Evolutionary conservation across 1,140 invertebrate genomes (phyloP).

Genomic region (Calliopsis andreniformis): DNA sequence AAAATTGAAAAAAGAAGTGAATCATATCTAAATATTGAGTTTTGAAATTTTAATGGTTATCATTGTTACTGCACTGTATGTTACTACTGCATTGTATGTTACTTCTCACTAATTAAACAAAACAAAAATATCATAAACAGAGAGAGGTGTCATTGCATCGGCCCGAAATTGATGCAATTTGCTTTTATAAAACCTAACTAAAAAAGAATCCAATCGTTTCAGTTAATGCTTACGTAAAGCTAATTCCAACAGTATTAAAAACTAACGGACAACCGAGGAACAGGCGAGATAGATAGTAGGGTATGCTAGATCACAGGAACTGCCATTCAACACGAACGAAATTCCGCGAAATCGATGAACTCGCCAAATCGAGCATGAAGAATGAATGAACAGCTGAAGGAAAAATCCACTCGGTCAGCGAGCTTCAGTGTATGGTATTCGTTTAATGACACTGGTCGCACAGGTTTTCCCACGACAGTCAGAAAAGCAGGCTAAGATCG

Average conservation of each 20-base stretch:
- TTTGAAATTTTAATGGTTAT: too few relatives aligned
- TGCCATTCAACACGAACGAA: constrained; percentile 60
- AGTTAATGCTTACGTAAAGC: not conserved
- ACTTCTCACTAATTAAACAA: too few relatives aligned
- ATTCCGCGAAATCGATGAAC: constrained; percentile 62
- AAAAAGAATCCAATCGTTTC: not conserved
- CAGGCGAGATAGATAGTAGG: constrained; percentile 50
- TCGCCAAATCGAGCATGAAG: constrained; percentile 46
- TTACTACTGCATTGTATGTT: too few relatives aligned
- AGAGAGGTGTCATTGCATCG: too few relatives aligned
- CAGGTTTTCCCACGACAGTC: not conserved
- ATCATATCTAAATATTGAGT: too few relatives aligned
- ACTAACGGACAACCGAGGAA: constrained; percentile 12
- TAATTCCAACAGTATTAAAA: not conserved
- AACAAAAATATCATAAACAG: too few relatives aligned
- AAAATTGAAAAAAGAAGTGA: too few relatives aligned
- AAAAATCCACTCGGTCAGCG: constrained; percentile 1
- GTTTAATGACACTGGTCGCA: constrained; percentile 13
- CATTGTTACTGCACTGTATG: too few relatives aligned
- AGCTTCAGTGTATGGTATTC: not conserved
- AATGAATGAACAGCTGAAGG: constrained; percentile 16
- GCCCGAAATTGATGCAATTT: too few relatives aligned
- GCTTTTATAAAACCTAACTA: too few relatives aligned
- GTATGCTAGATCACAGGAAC: constrained; percentile 59
- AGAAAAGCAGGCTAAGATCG: not conserved